These are phyloP conservation scores for Dolichopus griseipennis DNA, from an alignment of 2,888 invertebrate genomes.

Conservation along the genomic window DNA sequence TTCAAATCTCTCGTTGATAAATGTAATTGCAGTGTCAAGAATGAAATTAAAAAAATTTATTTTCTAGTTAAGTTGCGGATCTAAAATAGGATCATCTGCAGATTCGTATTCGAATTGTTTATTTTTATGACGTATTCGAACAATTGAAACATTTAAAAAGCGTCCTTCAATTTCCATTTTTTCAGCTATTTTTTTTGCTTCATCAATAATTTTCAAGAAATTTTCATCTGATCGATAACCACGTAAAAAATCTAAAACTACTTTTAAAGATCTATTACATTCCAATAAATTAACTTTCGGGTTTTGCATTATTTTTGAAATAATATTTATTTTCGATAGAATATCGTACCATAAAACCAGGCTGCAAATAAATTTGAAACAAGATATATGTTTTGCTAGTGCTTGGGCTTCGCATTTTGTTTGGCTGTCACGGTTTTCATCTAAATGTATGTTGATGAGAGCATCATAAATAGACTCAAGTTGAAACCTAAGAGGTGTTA, in stretches of 20 bases:
- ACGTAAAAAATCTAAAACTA: background rate
- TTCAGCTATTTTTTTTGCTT: slow-evolving; percentile 8
- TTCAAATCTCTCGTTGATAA: slow-evolving; percentile 6
- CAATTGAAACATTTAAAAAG: background rate
- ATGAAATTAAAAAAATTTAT: slow-evolving; percentile 8
- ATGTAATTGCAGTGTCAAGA: slow-evolving; percentile 4
- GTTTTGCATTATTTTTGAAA: slow-evolving; percentile 1
- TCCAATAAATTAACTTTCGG: background rate
- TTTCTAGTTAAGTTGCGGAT: slow-evolving; percentile 2
- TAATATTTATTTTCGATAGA: slow-evolving; percentile 2
- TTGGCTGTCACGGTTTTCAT: background rate
- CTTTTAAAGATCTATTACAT: background rate
- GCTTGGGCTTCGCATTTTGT: slow-evolving; percentile 3
- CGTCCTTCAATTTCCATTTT: slow-evolving; percentile 10
- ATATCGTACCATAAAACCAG: slow-evolving; percentile 7
- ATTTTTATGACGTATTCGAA: slow-evolving; percentile 6
- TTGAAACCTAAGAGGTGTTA: slow-evolving; percentile 2
- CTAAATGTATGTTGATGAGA: background rate
- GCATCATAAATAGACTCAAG: slow-evolving; percentile 8
- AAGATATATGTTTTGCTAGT: background rate
- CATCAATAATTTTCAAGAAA: slow-evolving; percentile 8
- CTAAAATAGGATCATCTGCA: slow-evolving; percentile 9
- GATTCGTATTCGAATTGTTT: slow-evolving; percentile 9
- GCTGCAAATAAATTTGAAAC: slow-evolving; percentile 7
- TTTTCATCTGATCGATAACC: background rate